Conservation (phyloP, 1,140 invertebrate genomes). For the Brachionus rubens region DNA sequence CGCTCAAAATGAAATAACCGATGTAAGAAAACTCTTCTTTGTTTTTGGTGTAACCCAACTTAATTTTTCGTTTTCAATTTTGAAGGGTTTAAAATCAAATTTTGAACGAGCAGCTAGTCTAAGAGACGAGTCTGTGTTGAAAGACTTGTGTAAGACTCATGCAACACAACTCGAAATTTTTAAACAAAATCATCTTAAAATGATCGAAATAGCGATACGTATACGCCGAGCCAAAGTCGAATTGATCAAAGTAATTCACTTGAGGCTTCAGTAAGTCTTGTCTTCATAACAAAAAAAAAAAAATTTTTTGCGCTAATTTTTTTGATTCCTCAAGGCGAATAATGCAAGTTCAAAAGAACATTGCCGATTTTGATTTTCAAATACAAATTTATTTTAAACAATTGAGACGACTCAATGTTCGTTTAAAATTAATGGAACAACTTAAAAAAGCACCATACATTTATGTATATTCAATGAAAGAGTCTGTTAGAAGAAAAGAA, state of each 20-base stretch:
- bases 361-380: slow-evolving; percentile 25
- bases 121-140: slow-evolving; percentile 16
- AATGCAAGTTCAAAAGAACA: slow-evolving; percentile 39
- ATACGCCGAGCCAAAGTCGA: slow-evolving; percentile 42
- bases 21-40: slow-evolving; percentile 21
- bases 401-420: slow-evolving; percentile 24
- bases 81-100: slow-evolving; percentile 27
- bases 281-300: too few species aligned
- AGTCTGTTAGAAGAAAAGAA: neutral
- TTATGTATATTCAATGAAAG: slow-evolving; percentile 42
- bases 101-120: slow-evolving; percentile 13
- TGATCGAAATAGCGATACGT: slow-evolving; percentile 19
- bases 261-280: slow-evolving; percentile 14
- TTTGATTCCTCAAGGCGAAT: neutral
- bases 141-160: slow-evolving; percentile 40
- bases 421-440: slow-evolving; percentile 32
- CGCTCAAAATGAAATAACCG: slow-evolving; percentile 26
- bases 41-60: too few species aligned
- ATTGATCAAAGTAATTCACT: slow-evolving; percentile 34
- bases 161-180: slow-evolving; percentile 23
- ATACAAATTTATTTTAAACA: slow-evolving; percentile 41
- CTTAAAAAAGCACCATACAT: slow-evolving; percentile 32
- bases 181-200: slow-evolving; percentile 15
- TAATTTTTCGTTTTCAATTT: neutral
- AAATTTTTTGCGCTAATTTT: neutral